Evolutionary conservation across 2,113 vertebrate genomes (phyloP).

Genomic region (Brienomyrus longianalis): DNA sequence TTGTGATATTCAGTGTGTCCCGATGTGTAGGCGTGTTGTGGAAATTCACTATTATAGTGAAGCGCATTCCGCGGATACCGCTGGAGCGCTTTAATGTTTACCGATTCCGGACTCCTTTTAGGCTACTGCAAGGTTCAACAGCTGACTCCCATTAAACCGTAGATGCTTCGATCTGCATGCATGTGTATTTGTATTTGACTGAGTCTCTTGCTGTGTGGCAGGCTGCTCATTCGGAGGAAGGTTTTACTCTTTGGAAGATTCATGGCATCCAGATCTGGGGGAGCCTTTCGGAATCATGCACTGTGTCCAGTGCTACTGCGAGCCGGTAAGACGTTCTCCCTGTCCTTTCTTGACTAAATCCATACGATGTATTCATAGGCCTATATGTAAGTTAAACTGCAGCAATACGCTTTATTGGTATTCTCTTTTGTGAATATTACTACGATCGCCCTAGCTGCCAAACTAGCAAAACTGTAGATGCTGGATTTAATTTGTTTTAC

Average conservation of each 20-base stretch:
- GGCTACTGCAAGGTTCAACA: slow-evolving; percentile 2
- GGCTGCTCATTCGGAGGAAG: slow-evolving; percentile 85
- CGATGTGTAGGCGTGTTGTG: background rate
- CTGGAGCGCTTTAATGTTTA: background rate
- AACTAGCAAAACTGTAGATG: background rate
- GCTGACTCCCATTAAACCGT: background rate
- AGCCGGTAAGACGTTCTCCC: slow-evolving; percentile 59
- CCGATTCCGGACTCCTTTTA: slow-evolving; percentile 15
- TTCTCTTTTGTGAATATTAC: background rate
- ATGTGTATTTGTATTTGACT: background rate
- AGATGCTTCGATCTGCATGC: background rate
- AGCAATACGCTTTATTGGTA: background rate
- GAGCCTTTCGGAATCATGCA: slow-evolving; percentile 93
- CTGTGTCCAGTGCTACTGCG: slow-evolving; percentile 85
- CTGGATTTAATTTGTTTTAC: background rate
- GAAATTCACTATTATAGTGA: background rate
- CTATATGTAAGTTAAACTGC: background rate
- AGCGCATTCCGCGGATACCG: background rate
- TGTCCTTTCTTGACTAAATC: background rate
- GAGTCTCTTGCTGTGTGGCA: slow-evolving; percentile 40
- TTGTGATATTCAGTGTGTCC: background rate
- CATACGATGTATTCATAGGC: background rate
- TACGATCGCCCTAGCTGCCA: background rate
- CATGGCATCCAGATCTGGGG: slow-evolving; percentile 91
- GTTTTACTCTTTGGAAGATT: slow-evolving; percentile 80